Evolutionary conservation across 2,888 invertebrate species (phyloP).

Genomic region (Xestia rhomboidea): DNA sequence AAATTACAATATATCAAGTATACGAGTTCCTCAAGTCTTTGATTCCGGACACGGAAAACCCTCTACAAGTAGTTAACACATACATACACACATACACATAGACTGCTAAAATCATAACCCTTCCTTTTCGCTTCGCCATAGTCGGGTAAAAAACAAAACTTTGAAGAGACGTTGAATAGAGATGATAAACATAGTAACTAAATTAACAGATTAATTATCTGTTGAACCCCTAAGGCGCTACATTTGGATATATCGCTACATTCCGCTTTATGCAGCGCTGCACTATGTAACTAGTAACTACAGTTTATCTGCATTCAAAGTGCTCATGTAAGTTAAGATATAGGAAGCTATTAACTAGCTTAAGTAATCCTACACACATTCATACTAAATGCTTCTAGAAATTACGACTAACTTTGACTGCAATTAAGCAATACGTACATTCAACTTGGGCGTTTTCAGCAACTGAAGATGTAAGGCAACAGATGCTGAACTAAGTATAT

Average conservation of each 20-base stretch:
- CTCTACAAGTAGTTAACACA: too few relatives aligned
- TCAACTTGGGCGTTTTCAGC: not conserved
- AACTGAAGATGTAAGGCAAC: not conserved
- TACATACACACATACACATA: too few relatives aligned
- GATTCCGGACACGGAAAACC: too few relatives aligned
- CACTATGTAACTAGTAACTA: constrained; percentile 20
- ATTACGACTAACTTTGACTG: constrained; percentile 4
- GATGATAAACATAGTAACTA: constrained; percentile 7
- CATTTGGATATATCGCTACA: not conserved
- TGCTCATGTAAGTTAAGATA: constrained; percentile 24
- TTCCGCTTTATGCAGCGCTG: constrained; percentile 21
- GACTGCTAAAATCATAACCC: too few relatives aligned
- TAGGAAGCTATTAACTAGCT: constrained; percentile 26
- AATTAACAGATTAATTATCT: constrained; percentile 18
- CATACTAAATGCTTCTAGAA: not conserved
- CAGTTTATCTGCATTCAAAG: constrained; percentile 33
- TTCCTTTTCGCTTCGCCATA: too few relatives aligned
- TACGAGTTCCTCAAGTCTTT: too few relatives aligned
- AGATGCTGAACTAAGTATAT: not conserved
- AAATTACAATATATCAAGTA: too few relatives aligned
- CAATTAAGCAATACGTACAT: not conserved
- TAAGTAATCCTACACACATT: constrained; percentile 10
- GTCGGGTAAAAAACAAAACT: not conserved
- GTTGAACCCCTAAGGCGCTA: not conserved
- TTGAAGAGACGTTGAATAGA: constrained; percentile 7